Evolutionary conservation across 2,888 invertebrate species (phyloP), one percentile per base, ranked within the genome.

Genomic region (Nycteola revayana): DNA sequence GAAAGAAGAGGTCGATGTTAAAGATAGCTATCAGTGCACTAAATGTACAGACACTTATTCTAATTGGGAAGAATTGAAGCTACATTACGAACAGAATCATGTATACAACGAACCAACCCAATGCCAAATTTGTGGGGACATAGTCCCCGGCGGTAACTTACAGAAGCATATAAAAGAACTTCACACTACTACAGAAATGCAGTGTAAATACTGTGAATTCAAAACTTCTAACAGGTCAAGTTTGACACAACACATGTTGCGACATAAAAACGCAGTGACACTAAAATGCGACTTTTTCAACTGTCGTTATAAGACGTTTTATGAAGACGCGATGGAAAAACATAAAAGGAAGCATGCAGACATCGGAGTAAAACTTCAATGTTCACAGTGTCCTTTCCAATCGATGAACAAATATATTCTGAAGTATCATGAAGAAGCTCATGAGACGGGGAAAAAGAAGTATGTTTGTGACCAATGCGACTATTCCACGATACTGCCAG

Each of bases 401-500:
- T 75, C 79, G 0, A 86, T 85, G 84, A 86, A 86, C 49, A 87
- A 87, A 40, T 87, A 88, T 32, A 77, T 86, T 4, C 44, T 88
- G 9, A 80, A 63, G 25, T 86, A 87, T 28, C 88, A 88, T 1
- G 85, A 85, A 25, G 85, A 87, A 50, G 85, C 84, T 0, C 88
- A 88, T 39, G 45, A 57, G 1, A 84, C 86, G 0, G 88, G 88
- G 0, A 80, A 79, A 10, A 87, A 86, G 29, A 52, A 75, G 0
- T 87, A 88, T 24, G 37, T 57, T 0, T 88, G 88, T 23, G 73
- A 85, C 22, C 73, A 87, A 36, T 89, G 88, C 46, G 84, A 87
- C 10, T 88, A 88, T 34, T 79, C 85, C 0, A 87, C 88, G 0
- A 76, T 82, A 5, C 45, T 86, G 7, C 87, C 87, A 7, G 86